A percentile compares a stretch with the other conserved stretches of the same genome.
phyloP scores from a whole-genome alignment of 2,797 vertebrate species.

The Protonibea diacanthus region DNA sequence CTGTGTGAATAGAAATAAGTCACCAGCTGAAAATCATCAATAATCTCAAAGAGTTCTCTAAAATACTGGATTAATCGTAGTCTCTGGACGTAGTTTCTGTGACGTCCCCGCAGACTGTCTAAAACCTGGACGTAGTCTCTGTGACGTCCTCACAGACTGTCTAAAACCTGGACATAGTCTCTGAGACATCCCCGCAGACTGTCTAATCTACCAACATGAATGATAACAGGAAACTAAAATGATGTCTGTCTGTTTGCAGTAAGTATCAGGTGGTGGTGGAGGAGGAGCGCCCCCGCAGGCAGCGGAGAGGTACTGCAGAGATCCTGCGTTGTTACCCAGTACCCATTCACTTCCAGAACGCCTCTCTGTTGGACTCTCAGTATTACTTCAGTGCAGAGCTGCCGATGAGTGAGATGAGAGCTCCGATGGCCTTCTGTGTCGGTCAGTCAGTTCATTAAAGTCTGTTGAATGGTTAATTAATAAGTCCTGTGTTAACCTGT shows the following conservation, averaged over 20 bases:
- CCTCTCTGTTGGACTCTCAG: constrained; percentile 87
- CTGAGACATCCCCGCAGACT: no score
- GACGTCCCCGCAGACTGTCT: no score
- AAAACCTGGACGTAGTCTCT: no score
- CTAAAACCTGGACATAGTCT: no score
- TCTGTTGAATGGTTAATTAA: no score
- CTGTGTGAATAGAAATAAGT: constrained; percentile 6
- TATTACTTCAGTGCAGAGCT: constrained; percentile 96
- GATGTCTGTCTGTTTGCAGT: constrained; percentile 72
- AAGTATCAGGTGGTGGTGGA: constrained; percentile 95
- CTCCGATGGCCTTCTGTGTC: constrained; percentile 88
- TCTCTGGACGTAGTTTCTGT: no score
- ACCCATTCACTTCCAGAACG: constrained; percentile 94
- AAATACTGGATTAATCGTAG: no score
- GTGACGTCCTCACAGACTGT: no score
- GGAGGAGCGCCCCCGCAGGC: constrained; percentile 93
- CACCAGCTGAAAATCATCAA: background rate
- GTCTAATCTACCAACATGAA: no score
- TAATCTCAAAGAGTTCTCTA: background rate
- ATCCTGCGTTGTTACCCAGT: constrained; percentile 94
- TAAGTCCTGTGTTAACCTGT: background rate
- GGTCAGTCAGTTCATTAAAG: constrained; percentile 53
- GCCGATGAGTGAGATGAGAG: constrained; percentile 85
- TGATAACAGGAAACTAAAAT: background rate
- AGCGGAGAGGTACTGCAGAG: constrained; percentile 90